Evolutionary conservation across 92 coral and sea anemone genomes (phyloP).

Genomic region (Epizoanthus ramosus): DNA sequence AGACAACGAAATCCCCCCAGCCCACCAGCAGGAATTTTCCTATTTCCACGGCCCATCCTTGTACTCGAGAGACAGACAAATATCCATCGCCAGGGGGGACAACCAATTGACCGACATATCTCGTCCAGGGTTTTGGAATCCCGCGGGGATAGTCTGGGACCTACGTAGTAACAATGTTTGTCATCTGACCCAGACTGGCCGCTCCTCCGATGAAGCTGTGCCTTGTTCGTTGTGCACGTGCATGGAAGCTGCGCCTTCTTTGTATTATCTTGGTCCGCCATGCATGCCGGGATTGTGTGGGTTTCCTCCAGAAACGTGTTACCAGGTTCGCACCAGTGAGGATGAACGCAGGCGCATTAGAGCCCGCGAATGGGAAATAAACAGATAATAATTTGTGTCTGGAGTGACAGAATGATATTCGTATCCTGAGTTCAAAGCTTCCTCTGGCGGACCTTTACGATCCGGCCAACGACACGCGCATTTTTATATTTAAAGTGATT

Average conservation of each 20-base stretch:
- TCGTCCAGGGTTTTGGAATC: background rate
- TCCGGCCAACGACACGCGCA: too few relatives aligned
- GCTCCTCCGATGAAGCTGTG: background rate
- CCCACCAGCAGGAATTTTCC: background rate
- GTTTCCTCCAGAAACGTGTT: background rate
- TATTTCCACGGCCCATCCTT: background rate
- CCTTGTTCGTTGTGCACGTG: constrained; percentile 20
- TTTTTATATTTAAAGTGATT: too few relatives aligned
- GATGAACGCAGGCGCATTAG: background rate
- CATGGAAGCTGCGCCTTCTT: constrained; percentile 5
- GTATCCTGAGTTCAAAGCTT: too few relatives aligned
- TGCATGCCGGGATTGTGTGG: constrained; percentile 30
- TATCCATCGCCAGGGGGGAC: background rate
- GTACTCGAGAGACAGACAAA: background rate
- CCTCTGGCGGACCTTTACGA: too few relatives aligned
- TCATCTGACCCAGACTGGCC: background rate
- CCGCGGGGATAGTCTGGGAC: constrained; percentile 24
- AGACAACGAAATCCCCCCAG: background rate
- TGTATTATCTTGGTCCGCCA: constrained; percentile 23
- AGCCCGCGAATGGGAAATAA: background rate
- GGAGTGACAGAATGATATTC: background rate
- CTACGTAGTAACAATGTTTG: constrained; percentile 3
- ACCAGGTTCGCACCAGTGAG: background rate
- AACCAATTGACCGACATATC: background rate
- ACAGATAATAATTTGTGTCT: background rate